These are phyloP conservation scores for Chunga burmeisteri DNA, from an alignment of 2,113 vertebrate genomes.

Conservation along the genomic window DNA sequence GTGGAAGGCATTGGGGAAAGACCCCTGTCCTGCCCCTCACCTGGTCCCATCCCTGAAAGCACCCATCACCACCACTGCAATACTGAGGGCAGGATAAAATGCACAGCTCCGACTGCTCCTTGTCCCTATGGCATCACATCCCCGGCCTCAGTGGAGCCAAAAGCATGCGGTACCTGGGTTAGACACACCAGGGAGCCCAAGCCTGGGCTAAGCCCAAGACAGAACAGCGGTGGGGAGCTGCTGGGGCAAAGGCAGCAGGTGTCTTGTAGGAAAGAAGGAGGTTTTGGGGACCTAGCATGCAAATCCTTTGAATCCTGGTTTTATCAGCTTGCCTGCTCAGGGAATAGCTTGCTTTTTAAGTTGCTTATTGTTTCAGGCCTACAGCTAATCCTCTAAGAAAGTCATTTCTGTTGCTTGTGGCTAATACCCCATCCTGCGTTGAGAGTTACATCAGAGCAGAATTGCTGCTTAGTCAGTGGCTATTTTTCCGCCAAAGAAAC, in stretches of 20 bases:
- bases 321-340: not conserved
- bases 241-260: not conserved
- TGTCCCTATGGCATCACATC: too few species aligned
- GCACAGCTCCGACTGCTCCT: not conserved
- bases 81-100: not conserved
- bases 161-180: rapidly evolving
- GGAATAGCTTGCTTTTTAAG: not conserved
- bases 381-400: constrained; percentile 35
- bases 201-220: not conserved
- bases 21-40: not conserved
- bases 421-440: not conserved
- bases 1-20: not conserved
- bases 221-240: rapidly evolving
- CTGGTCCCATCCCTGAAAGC: not conserved
- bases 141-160: not conserved
- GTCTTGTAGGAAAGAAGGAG: rapidly evolving
- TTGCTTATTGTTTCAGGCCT: constrained; percentile 45
- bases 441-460: not conserved
- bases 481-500: constrained; percentile 19
- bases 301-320: not conserved
- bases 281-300: not conserved
- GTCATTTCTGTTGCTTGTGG: constrained; percentile 26
- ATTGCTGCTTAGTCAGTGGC: constrained; percentile 36
- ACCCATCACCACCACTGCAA: not conserved
- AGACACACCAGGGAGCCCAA: not conserved